Percentiles rank a stretch among this genome's conserved stretches.
Conservation (phyloP, 2,888 invertebrate species). For the Chrysotoxum bicinctum region DNA sequence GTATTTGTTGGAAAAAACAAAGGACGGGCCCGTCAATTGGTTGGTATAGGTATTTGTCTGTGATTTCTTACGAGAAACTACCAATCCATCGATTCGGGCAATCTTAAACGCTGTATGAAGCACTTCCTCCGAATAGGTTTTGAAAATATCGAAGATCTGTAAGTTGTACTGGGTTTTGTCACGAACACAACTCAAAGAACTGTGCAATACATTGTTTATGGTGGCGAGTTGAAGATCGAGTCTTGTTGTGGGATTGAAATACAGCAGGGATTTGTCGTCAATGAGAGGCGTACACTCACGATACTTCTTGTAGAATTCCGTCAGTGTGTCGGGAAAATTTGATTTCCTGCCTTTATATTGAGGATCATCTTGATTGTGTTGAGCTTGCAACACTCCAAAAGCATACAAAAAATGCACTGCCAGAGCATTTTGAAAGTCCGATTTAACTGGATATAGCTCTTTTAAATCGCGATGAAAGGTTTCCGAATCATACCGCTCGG, state of each 20-base stretch:
- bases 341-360: constrained; percentile 61
- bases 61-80: constrained; percentile 82
- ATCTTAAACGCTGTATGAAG: constrained; percentile 84
- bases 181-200: constrained; percentile 84
- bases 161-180: constrained; percentile 86
- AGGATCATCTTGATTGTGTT: constrained; percentile 7
- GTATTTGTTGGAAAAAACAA: constrained; percentile 81
- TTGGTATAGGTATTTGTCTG: constrained; percentile 72
- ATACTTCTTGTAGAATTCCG: constrained; percentile 77
- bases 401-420: constrained; percentile 78
- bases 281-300: constrained; percentile 74
- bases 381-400: constrained; percentile 18
- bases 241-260: constrained; percentile 76
- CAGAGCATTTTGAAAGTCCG: constrained; percentile 76
- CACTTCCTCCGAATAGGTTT: constrained; percentile 86
- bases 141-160: constrained; percentile 88
- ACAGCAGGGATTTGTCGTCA: constrained; percentile 75
- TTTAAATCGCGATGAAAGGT: constrained; percentile 79
- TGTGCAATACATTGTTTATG: constrained; percentile 83
- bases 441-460: constrained; percentile 76
- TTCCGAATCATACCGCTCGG: constrained; percentile 79
- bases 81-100: constrained; percentile 84
- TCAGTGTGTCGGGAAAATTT: constrained; percentile 78
- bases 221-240: constrained; percentile 76
- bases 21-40: constrained; percentile 78